Base-by-base conservation (phyloP, 2,888 invertebrate genomes). In the Megastigmus dorsalis region DNA sequence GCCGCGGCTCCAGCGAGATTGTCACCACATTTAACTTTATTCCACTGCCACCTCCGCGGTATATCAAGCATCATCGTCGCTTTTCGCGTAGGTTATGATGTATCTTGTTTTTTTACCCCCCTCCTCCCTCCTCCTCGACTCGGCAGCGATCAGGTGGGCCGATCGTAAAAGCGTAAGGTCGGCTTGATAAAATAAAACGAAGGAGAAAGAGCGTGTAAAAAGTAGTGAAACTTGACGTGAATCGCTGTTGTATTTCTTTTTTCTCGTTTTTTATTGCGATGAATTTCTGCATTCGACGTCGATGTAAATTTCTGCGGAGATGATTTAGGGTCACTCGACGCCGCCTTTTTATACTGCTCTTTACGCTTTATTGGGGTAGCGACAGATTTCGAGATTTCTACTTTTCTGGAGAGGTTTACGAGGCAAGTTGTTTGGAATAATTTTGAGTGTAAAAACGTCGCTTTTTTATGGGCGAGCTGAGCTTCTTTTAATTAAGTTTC, bases 11-110 rank as follows among this genome's bases (percentile, higher is more conserved):
- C 45, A 76, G 72, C 74, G 70, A 74, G 78, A 78, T 80, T 80
- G 79, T 80, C 79, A 77, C 78, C 78, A 78, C 79, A 79, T 80
- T 80, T 78, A 79, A 80, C 79, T 80, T 80, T 78, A 79, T 69
- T 77, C 69, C 52, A n/a, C n/a, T n/a, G n/a, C n/a, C n/a, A n/a
- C 26, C n/a, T 33, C 13, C 33, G 36, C 45, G 28, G 9, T n/a
- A 3, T 13, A 41, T 28, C 30, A 62, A 26, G 45, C n/a, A 52
- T 26, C 26, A 4, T 28, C n/a, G n/a, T n/a, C n/a, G n/a, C n/a
- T n/a, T n/a, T n/a, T n/a, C n/a, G n/a, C n/a, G n/a, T n/a, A n/a
- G n/a, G 57, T 38, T 57, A 57, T 36, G 38, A 38, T 50, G n/a
- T n/a, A n/a, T n/a, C n/a, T n/a, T n/a, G n/a, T n/a, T n/a, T n/a